A percentile compares a stretch with the other conserved stretches of the same genome.
phyloP scores from a whole-genome alignment of 64 coral and sea anemone species.

The Astreopora myriophthalma region DNA sequence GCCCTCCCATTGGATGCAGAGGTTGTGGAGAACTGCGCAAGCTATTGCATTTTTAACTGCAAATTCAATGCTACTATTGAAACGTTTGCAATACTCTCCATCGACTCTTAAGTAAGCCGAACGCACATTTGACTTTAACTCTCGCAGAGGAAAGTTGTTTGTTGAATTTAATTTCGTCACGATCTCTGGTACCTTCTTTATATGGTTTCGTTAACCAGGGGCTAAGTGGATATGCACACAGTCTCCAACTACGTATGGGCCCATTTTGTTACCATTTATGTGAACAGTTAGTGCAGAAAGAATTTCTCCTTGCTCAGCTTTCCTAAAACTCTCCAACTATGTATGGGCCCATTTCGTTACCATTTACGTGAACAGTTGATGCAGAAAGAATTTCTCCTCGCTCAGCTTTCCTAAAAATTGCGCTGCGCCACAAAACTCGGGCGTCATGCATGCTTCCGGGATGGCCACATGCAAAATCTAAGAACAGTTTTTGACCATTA shows the following conservation, averaged over 20 bases:
- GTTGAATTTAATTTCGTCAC: conserved; percentile 9
- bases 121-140: conserved; percentile 12
- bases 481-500: not conserved
- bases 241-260: not conserved
- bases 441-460: not conserved
- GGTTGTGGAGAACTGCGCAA: conserved; percentile 32
- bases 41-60: conserved; percentile 58
- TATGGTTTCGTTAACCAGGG: conserved; percentile 37
- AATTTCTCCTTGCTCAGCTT: not conserved
- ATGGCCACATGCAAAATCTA: not conserved
- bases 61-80: conserved; percentile 47
- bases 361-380: not conserved
- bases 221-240: conserved; percentile 1
- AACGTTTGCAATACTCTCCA: conserved; percentile 30
- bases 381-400: not conserved
- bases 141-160: conserved; percentile 34
- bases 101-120: conserved; percentile 23
- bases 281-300: not conserved
- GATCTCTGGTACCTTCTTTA: conserved; percentile 4
- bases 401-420: conserved; percentile 9
- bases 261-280: not conserved
- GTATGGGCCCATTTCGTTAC: not conserved
- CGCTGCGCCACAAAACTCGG: not conserved
- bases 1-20: not conserved
- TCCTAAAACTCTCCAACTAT: conserved; percentile 14